Base-by-base conservation (phyloP, 2,113 vertebrate species). In the Leucopsar rothschildi region DNA sequence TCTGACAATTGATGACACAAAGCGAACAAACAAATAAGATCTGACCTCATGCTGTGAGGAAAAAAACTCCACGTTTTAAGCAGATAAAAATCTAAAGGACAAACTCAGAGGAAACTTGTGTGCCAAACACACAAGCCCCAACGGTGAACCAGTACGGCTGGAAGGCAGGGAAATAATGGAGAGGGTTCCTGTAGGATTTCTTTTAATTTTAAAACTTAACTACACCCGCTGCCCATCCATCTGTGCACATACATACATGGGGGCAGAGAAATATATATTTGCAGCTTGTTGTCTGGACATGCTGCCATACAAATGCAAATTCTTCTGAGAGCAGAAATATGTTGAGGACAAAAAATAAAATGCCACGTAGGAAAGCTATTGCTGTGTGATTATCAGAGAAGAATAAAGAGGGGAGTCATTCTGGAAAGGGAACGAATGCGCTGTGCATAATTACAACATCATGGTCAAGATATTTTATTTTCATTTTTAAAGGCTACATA, bases 211-310 rank as follows among this genome's bases (percentile, higher is more conserved):
- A 88, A 85, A 95, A 82, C 23, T 15, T 12, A 50, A 21, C 18
- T 61, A 2, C 33, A 64, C 59, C 68, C 31, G 1, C 71, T 90
- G 78, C n/a, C 29, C 50, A 17, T 15, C 1, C 2, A 5, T 10
- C 42, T 5, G 0, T 3, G 28, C 0, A 0, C 14, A 15, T 2
- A 21, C 2, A 2, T 0, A 19, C 10, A 1, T 0, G 22, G 61
- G 56, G 21, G 45, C 35, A 23, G 40, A 78, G n/a, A 4, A 2
- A 76, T 6, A 2, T 0, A 12, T 5, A 8, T 40, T 71, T 64
- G 47, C 10, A 23, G 40, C 55, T 40, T 29, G 1, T 16, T 28
- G 11, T n/a, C 61, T 37, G 39, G 20, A 44, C 8, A 1, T 2
- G 16, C 15, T 73, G 25, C 49, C 0, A 4, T 12, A 27, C 20